A percentile compares a stretch with the other conserved stretches of the same genome.
Conservation (phyloP, 2,888 invertebrate genomes). For the Timema podura region DNA sequence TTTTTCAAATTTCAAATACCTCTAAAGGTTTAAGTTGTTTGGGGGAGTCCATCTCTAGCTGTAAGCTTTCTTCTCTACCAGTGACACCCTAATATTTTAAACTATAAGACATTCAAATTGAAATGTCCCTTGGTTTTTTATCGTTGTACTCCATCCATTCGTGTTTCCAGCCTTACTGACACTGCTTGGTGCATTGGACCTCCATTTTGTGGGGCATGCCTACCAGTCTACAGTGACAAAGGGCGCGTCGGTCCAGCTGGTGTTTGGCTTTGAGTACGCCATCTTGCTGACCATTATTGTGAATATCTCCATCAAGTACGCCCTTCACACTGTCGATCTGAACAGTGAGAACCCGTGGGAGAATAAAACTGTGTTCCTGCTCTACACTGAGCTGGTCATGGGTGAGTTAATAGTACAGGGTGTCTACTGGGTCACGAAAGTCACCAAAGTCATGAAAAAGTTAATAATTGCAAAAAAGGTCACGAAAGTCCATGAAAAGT, state of each 20-base stretch:
- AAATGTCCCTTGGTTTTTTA: no score
- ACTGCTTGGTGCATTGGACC: slow-evolving; percentile 77
- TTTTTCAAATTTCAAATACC: no score
- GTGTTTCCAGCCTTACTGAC: slow-evolving; percentile 58
- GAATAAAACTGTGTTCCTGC: slow-evolving; percentile 94
- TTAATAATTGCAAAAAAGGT: no score
- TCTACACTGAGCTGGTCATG: slow-evolving; percentile 94
- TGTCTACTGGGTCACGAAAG: no score
- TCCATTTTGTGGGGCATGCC: slow-evolving; percentile 87
- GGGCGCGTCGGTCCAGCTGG: slow-evolving; percentile 96
- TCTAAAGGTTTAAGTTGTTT: no score
- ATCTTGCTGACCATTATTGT: slow-evolving; percentile 89
- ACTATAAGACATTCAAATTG: no score
- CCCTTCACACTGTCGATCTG: slow-evolving; percentile 82
- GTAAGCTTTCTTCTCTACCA: no score
- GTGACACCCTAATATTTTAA: no score
- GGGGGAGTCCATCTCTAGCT: no score
- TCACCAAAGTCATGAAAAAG: no score
- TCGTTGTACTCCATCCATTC: not conserved
- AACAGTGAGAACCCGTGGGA: slow-evolving; percentile 97
- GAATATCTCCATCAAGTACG: slow-evolving; percentile 90
- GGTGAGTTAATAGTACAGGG: slow-evolving; percentile 52
- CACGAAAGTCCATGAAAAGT: no score
- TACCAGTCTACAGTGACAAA: slow-evolving; percentile 88
- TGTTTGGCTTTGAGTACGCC: slow-evolving; percentile 99